Conservation (phyloP, 2,888 invertebrate species). For the Drosophila sordidula region DNA sequence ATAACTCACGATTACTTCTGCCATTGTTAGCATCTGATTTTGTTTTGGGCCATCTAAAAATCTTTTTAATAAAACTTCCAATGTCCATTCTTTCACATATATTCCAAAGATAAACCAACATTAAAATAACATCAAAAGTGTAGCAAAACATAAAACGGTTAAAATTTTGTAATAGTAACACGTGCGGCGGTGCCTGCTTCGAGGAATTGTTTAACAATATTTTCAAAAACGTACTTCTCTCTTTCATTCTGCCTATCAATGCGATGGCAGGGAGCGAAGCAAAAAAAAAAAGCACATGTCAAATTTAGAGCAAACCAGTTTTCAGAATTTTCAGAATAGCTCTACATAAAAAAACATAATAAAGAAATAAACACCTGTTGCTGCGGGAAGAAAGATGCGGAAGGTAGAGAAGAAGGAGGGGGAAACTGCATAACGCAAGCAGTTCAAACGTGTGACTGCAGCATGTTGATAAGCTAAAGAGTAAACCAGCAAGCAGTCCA, state of each 20-base stretch:
- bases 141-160: not conserved
- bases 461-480: slow-evolving; percentile 11
- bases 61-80: not conserved
- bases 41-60: slow-evolving; percentile 11
- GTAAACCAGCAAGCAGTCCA: not conserved
- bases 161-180: slow-evolving; percentile 1
- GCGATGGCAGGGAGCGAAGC: slow-evolving; percentile 66
- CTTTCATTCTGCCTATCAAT: slow-evolving; percentile 48
- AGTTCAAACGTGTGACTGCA: slow-evolving; percentile 17
- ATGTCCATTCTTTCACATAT: slow-evolving; percentile 2
- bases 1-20: slow-evolving; percentile 16
- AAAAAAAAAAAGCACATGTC: slow-evolving; percentile 27
- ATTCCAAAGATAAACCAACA: not conserved
- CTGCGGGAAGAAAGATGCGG: not conserved
- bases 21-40: not conserved
- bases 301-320: slow-evolving; percentile 35
- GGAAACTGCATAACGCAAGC: slow-evolving; percentile 39
- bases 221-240: not conserved
- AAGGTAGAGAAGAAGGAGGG: not conserved
- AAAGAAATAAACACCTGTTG: slow-evolving; percentile 48
- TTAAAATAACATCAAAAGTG: not conserved
- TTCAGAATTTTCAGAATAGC: slow-evolving; percentile 20
- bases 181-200: slow-evolving; percentile 2
- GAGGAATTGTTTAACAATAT: no score
- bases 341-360: slow-evolving; percentile 9